These are phyloP conservation scores for Eulemur coronatus DNA, from an alignment of 2,797 vertebrate genomes.

Conservation along the genomic window DNA sequence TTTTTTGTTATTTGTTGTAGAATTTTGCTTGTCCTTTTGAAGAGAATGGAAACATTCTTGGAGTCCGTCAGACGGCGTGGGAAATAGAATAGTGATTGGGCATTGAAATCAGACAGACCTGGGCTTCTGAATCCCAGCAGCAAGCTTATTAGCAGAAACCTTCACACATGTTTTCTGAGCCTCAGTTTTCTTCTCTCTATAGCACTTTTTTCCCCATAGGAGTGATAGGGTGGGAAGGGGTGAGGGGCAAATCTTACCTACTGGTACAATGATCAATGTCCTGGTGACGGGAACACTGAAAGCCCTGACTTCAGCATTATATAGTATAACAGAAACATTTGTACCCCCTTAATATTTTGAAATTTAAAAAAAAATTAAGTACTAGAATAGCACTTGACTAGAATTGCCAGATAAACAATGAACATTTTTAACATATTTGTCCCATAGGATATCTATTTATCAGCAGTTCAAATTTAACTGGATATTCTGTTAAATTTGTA, in stretches of 20 bases:
- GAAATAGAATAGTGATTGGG: neutral
- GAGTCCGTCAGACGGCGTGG: accelerated
- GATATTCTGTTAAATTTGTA: neutral
- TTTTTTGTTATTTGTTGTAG: neutral
- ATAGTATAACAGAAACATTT: neutral
- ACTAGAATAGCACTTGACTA: neutral
- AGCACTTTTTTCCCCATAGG: neutral
- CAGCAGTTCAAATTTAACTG: neutral
- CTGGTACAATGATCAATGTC: neutral
- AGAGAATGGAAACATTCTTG: neutral
- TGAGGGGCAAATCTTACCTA: neutral
- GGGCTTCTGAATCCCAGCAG: neutral
- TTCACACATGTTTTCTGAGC: neutral
- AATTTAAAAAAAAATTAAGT: neutral
- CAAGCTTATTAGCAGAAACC: neutral
- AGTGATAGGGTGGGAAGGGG: neutral
- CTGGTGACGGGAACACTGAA: neutral
- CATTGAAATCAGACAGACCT: neutral
- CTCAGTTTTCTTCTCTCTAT: neutral
- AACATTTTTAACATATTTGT: neutral
- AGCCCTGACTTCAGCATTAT: neutral
- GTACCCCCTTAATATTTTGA: neutral
- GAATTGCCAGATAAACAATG: neutral
- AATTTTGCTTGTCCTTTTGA: neutral
- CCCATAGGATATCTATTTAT: neutral